Evolutionary conservation across 2,113 vertebrate species (phyloP).

Genomic region (Uria lomvia): DNA sequence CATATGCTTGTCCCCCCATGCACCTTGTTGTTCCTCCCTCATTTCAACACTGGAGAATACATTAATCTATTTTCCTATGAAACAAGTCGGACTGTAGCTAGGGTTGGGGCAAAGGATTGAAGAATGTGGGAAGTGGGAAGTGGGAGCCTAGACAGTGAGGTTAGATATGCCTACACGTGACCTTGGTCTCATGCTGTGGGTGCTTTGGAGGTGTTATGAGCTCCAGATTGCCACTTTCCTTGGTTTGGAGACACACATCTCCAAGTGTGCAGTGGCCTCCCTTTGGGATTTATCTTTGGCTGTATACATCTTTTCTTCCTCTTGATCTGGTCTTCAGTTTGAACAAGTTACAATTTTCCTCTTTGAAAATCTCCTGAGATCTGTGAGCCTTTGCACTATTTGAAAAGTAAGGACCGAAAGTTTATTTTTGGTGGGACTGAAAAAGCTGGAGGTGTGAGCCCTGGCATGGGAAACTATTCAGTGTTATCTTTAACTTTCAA

Average conservation of each 20-base stretch:
- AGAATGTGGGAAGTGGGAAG: background rate
- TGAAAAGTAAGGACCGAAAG: background rate
- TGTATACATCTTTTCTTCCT: background rate
- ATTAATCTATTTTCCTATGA: background rate
- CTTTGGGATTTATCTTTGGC: background rate
- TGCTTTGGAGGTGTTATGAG: background rate
- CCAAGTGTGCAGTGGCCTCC: background rate
- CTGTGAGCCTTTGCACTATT: background rate
- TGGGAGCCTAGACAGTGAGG: background rate
- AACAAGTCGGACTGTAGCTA: background rate
- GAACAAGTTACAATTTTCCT: background rate
- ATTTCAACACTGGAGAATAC: background rate
- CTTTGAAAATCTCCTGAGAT: background rate
- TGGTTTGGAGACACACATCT: background rate
- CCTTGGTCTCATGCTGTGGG: background rate
- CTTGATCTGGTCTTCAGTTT: background rate
- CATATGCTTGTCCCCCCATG: conserved; percentile 4
- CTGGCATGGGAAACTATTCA: background rate
- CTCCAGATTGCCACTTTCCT: background rate
- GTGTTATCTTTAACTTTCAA: background rate
- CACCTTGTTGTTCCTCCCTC: background rate
- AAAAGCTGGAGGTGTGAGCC: background rate
- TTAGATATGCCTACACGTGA: background rate
- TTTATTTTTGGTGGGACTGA: background rate
- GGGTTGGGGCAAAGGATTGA: background rate